phyloP scores from a whole-genome alignment of 2,113 vertebrate genomes.

The Ctenomys sociabilis region DNA sequence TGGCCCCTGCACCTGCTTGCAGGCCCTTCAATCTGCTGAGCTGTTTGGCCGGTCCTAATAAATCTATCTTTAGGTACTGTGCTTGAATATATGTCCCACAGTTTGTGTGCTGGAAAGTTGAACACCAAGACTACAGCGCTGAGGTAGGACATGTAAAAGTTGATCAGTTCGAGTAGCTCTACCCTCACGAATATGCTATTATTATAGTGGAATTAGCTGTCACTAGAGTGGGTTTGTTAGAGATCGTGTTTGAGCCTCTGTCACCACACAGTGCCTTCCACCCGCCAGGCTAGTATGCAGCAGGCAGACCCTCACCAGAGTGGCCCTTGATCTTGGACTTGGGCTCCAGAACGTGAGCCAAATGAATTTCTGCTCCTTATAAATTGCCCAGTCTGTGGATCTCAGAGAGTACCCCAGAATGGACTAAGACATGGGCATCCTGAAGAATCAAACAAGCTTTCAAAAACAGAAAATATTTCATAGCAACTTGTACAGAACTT shows the following conservation, averaged over 20 bases:
- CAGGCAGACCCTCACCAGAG: background rate
- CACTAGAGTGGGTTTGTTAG: too few species aligned
- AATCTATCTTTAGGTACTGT: background rate
- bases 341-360: background rate
- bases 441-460: background rate
- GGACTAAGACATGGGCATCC: background rate
- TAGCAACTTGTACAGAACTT: background rate
- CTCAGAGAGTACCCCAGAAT: background rate
- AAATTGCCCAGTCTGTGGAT: background rate
- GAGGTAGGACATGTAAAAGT: too few species aligned
- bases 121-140: background rate
- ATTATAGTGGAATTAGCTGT: background rate
- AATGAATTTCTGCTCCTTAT: background rate
- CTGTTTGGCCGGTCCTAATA: too few species aligned
- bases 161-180: background rate
- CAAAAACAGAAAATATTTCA: constrained; percentile 39
- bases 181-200: too few species aligned
- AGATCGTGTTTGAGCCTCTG: background rate
- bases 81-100: background rate
- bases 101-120: background rate
- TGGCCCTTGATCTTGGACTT: background rate
- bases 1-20: too few species aligned
- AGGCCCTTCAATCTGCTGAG: too few species aligned
- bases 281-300: background rate
- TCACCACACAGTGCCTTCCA: background rate